Evolutionary conservation across 2,797 vertebrate genomes (phyloP).

Genomic region (Okamejei kenojei): DNA sequence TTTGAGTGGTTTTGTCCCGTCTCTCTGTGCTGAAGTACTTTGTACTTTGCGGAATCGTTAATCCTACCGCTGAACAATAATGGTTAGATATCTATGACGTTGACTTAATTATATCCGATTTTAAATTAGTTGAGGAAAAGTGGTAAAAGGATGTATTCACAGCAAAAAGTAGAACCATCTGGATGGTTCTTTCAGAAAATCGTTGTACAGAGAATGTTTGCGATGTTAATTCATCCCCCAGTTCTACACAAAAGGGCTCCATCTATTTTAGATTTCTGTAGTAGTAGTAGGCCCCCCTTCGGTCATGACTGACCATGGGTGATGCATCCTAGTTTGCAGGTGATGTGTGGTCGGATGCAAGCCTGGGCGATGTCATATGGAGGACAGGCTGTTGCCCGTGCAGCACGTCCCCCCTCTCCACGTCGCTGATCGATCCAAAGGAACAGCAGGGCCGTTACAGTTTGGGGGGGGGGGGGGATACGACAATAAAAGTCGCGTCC

Average conservation of each 20-base stretch:
- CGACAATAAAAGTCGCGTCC: too few species aligned
- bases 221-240: background rate
- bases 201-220: background rate
- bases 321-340: too few species aligned
- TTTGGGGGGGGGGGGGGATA: too few species aligned
- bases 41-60: background rate
- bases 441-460: too few species aligned
- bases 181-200: background rate
- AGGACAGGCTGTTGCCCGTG: too few species aligned
- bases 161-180: background rate
- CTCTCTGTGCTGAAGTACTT: background rate
- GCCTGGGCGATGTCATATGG: too few species aligned
- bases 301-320: too few species aligned
- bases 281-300: too few species aligned
- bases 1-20: background rate
- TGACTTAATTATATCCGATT: background rate
- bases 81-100: background rate
- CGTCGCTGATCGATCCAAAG: too few species aligned
- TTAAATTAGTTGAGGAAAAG: background rate
- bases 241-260: background rate
- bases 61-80: background rate
- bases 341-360: too few species aligned
- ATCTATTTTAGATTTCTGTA: background rate
- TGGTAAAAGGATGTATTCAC: background rate
- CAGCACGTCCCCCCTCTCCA: too few species aligned